Evolutionary conservation across 2,113 vertebrate genomes (phyloP).

Genomic region (Elaphurus davidianus): DNA sequence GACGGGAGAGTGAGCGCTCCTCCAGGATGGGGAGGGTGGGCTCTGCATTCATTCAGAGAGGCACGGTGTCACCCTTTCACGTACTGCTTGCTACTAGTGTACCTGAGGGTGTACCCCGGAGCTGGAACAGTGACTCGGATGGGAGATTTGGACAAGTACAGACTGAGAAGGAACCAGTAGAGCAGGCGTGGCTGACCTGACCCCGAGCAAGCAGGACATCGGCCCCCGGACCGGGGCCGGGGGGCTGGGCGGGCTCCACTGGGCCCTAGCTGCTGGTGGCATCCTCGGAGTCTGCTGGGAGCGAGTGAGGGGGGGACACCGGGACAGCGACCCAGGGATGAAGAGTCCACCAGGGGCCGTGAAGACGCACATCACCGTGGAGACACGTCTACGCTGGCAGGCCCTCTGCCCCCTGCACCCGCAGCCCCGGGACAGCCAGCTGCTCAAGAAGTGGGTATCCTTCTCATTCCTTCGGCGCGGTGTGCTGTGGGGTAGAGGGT

Average conservation of each 20-base stretch:
- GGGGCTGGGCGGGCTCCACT: not conserved
- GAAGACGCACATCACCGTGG: fast-evolving
- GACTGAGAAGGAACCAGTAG: not conserved
- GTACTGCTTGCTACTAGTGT: not conserved
- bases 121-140: too few species aligned
- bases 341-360: not conserved
- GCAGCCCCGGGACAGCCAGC: not conserved
- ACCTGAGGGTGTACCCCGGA: not conserved
- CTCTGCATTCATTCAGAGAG: not conserved
- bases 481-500: not conserved
- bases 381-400: not conserved
- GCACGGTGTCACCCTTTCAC: fast-evolving
- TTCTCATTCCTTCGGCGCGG: not conserved
- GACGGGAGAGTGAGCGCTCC: fast-evolving
- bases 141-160: not conserved
- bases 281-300: not conserved
- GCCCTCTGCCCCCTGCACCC: not conserved
- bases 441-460: not conserved
- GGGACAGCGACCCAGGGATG: not conserved
- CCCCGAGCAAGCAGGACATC: not conserved
- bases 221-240: fast-evolving
- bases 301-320: not conserved
- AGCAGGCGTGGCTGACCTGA: not conserved
- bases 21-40: not conserved
- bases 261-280: not conserved